Base-by-base conservation (phyloP, 2,113 vertebrate genomes). In the Vidua chalybeata region DNA sequence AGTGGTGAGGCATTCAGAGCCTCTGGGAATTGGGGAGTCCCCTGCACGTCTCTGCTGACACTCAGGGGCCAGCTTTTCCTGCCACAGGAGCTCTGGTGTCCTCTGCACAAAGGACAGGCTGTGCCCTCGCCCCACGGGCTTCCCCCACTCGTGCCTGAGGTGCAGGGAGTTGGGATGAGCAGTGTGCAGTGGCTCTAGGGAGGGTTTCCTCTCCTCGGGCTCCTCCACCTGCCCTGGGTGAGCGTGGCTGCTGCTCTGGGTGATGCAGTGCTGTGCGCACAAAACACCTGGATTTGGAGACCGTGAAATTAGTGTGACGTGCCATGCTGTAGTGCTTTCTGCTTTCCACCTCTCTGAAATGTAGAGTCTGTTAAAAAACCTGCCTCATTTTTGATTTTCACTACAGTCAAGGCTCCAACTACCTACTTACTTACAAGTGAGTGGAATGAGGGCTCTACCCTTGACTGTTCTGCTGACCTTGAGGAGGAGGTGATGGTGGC, bases 1-100 rank as follows among this genome's bases (percentile, higher is more conserved):
- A 92, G 92, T 83, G 54, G 68, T 0, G 8, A 85, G 86, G 85
- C 94, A 94, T 94, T 96, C 63, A 88, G 14, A 86, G 92, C 63
- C 67, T 51, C 56, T 94, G 95, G 94, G 92, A 94, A 88, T 62
- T 52, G 67, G 37, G 20, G 82, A 91, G 58, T 13, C 77, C 69
- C 22, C 10, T 43, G 84, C 77, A 18, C 8, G 45, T 72, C 93
- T 39, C 72, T 7, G 72, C 75, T 49, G 31, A 56, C 2, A 90
- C 86, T 18, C 67, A 68, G 83, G 45, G 69, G 62, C 87, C 52
- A 39, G 75, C 49, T 59, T 35, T 11, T 95, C 68, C 93, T 93
- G 87, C 74, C 94, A 89, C 7, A 76, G 69, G 28, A 69, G 46
- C 46, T 49, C 71, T 4, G 49, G 30, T 73, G 87, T 64, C 79